phyloP scores from a whole-genome alignment of 2,797 vertebrate genomes.

The Salarias fasciatus region DNA sequence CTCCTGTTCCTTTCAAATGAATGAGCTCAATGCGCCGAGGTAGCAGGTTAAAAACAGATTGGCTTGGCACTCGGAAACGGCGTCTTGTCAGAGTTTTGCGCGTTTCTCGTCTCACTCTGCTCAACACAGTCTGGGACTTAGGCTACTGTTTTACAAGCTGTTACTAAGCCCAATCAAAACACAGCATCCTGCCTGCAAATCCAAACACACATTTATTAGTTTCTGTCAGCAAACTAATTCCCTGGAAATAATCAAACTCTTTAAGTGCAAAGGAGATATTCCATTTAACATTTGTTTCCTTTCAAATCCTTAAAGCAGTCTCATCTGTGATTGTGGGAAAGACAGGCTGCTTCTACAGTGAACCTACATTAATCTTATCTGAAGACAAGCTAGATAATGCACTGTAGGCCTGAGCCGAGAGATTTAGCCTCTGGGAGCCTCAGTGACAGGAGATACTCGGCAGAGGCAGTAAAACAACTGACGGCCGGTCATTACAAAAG shows the following conservation, averaged over 20 bases:
- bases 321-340: constrained; percentile 35
- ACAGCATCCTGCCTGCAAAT: constrained; percentile 13
- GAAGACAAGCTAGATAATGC: constrained; percentile 69
- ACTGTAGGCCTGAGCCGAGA: constrained; percentile 42
- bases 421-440: constrained; percentile 69
- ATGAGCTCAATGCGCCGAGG: too few relatives aligned
- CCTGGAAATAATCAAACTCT: constrained; percentile 50
- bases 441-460: constrained; percentile 47
- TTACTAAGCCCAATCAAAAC: constrained; percentile 36
- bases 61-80: constrained; percentile 9
- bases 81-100: neutral
- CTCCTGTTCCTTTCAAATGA: too few relatives aligned
- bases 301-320: constrained; percentile 30
- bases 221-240: constrained; percentile 35
- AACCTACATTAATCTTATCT: constrained; percentile 54
- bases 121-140: constrained; percentile 25
- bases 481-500: constrained; percentile 74
- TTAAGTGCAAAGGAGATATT: constrained; percentile 31
- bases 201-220: constrained; percentile 42
- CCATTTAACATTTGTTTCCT: constrained; percentile 17
- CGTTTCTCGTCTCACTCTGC: constrained; percentile 18
- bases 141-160: constrained; percentile 33
- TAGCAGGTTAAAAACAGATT: constrained; percentile 17
- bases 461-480: constrained; percentile 68
- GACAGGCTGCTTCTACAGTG: constrained; percentile 22